phyloP scores from a whole-genome alignment of 2,888 invertebrate species.

The Eupithecia vulgata region DNA sequence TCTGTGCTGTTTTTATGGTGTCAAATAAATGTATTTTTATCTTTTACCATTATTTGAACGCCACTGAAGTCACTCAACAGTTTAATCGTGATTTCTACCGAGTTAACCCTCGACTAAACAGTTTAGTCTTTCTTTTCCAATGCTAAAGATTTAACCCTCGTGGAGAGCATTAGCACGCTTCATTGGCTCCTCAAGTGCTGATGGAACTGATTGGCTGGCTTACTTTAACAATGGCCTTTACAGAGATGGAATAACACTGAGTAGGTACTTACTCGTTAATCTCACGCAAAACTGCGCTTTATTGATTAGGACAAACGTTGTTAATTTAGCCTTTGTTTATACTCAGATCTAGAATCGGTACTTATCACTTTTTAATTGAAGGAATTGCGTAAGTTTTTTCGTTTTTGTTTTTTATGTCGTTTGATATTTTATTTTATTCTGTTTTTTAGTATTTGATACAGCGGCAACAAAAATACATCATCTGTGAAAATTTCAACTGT shows the following conservation, averaged over 20 bases:
- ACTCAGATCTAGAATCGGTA: not conserved
- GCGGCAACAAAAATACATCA: too few relatives aligned
- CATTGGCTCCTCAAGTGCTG: conserved; percentile 80
- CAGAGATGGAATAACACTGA: conserved; percentile 34
- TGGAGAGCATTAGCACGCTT: conserved; percentile 74
- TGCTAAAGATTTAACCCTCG: conserved; percentile 74
- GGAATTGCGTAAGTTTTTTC: too few relatives aligned
- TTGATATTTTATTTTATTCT: too few relatives aligned
- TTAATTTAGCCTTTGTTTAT: conserved; percentile 32
- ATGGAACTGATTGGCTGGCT: conserved; percentile 81
- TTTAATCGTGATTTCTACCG: not conserved
- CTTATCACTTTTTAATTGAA: too few relatives aligned
- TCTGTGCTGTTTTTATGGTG: too few relatives aligned
- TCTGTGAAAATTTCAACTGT: too few relatives aligned
- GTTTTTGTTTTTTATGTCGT: too few relatives aligned
- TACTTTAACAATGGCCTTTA: conserved; percentile 70
- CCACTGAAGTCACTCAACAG: not conserved
- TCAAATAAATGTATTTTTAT: too few relatives aligned
- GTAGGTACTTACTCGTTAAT: conserved; percentile 44
- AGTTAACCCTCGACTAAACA: conserved; percentile 21
- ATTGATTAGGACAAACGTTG: conserved; percentile 30
- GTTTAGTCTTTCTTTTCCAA: conserved; percentile 19
- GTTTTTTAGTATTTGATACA: too few relatives aligned
- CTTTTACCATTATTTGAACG: too few relatives aligned
- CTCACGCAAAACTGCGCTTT: conserved; percentile 37